Percentiles rank a stretch among this genome's conserved stretches.
phyloP scores from a whole-genome alignment of 1,140 invertebrate genomes.

The Gonatopus flavifemur region DNA sequence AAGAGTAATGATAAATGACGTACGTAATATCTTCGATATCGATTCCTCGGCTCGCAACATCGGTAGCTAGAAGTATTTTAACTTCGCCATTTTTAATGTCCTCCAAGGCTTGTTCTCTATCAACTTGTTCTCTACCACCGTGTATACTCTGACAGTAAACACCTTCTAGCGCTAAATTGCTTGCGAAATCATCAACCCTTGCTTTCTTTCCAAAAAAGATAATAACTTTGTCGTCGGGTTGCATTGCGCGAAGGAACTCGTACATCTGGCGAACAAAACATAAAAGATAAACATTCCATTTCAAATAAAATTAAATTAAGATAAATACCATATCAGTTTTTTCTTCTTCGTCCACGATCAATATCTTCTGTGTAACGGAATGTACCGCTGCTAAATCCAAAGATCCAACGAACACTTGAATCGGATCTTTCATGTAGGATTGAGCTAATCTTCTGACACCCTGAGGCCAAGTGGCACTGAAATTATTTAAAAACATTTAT shows the following conservation, averaged over 20 bases:
- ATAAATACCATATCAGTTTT: conserved; percentile 62
- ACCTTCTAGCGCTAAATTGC: conserved; percentile 71
- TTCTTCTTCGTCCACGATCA: conserved; percentile 73
- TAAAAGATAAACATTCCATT: conserved; percentile 28
- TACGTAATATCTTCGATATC: conserved; percentile 91
- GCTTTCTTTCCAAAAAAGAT: conserved; percentile 86
- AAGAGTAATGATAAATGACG: conserved; percentile 46
- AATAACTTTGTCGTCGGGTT: conserved; percentile 76
- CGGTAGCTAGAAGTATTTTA: conserved; percentile 88
- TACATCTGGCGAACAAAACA: conserved; percentile 56
- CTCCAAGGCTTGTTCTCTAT: conserved; percentile 81
- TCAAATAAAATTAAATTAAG: conserved; percentile 1
- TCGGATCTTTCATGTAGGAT: conserved; percentile 83
- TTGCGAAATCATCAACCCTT: conserved; percentile 77
- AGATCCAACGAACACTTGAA: conserved; percentile 86
- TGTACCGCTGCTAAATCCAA: conserved; percentile 84
- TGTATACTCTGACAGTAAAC: conserved; percentile 79
- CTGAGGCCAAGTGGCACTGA: conserved; percentile 85
- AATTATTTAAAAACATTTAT: conserved; percentile 3
- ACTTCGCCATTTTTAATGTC: conserved; percentile 78
- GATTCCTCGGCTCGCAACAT: conserved; percentile 88
- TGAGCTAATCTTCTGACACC: conserved; percentile 80
- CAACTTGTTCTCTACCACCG: conserved; percentile 84
- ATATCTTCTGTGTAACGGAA: conserved; percentile 75
- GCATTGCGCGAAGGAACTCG: conserved; percentile 68